Base-by-base conservation (phyloP, 2,797 vertebrate species). In the Eleutherodactylus coqui region DNA sequence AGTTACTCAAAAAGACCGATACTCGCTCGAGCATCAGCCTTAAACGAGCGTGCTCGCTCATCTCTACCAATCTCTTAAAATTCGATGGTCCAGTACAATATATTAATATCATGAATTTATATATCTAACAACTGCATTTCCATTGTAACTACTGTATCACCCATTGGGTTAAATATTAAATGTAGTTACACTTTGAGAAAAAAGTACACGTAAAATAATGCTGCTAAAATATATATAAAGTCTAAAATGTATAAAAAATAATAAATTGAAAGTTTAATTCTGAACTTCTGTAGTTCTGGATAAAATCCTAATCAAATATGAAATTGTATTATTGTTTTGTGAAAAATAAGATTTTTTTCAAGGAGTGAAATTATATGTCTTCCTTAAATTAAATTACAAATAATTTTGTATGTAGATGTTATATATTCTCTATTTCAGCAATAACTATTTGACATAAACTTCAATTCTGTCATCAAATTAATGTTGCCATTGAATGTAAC, bases 401-500 rank as follows among this genome's bases (percentile, higher is more conserved):
- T 67, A 62, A n/a, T n/a, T 21, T 45, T 78, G 75, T 78, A 58
- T 58, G 16, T 78, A 78, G 4, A 78, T 77, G 5, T 55, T 53
- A 53, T 64, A 70, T 43, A 32, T 73, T 16, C 24, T 79, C 67
- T 79, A 45, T 58, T 55, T 85, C 10, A 80, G 84, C 85, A 87
- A 87, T 87, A 87, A 87, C n/a, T 83, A 64, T 76, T 82, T 70
- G 45, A 82, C 13, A 34, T 13, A 58, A 62, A 67, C 36, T 36
- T 69, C 51, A 34, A 73, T 14, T 58, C 0, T 36, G 47, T 16
- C 34, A 45, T 67, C 69, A 86, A 86, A 86, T 27, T 27, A 29
- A 75, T 38, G 62, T 86, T 75, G 29, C 16, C 1, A 43, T 82
- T 82, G 79, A 86, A 82, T 86, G 73, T 82, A 86, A 75, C 17